These are phyloP conservation scores for Lethrus apterus DNA, from an alignment of 1,140 invertebrate genomes.

Conservation along the genomic window DNA sequence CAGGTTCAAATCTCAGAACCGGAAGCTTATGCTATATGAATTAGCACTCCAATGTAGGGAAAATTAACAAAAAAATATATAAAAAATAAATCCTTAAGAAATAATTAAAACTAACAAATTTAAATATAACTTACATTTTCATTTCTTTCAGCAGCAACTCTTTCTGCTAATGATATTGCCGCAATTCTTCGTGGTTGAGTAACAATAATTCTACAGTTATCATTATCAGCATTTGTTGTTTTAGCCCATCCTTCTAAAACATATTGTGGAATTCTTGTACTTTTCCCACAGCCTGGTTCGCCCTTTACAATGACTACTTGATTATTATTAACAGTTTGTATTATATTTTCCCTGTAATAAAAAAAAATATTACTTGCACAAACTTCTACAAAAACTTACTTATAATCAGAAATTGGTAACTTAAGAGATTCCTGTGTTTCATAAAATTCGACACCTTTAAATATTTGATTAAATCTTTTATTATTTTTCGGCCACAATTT, in stretches of 20 bases:
- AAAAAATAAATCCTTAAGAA: too few species aligned
- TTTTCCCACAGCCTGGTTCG: slow-evolving; percentile 87
- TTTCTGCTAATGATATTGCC: slow-evolving; percentile 63
- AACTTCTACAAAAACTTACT: slow-evolving; percentile 24
- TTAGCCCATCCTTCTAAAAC: slow-evolving; percentile 58
- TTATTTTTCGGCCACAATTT: slow-evolving; percentile 4
- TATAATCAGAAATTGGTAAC: slow-evolving; percentile 35
- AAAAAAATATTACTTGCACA: background rate
- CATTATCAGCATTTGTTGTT: slow-evolving; percentile 39
- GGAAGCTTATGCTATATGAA: too few species aligned
- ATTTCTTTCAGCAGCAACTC: slow-evolving; percentile 59
- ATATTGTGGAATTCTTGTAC: slow-evolving; percentile 77
- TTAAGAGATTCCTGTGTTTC: slow-evolving; percentile 28
- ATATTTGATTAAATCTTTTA: slow-evolving; percentile 12
- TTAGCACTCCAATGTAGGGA: too few species aligned
- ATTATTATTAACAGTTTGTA: slow-evolving; percentile 28
- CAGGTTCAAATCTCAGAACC: too few species aligned
- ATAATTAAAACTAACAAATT: too few species aligned
- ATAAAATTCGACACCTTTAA: slow-evolving; percentile 18
- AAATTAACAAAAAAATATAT: too few species aligned
- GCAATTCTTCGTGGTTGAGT: slow-evolving; percentile 71
- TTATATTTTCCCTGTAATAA: slow-evolving; percentile 32
- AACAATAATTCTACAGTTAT: slow-evolving; percentile 60
- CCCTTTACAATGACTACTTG: slow-evolving; percentile 73
- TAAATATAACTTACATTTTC: slow-evolving; percentile 42